Percentiles rank a stretch among this genome's conserved stretches.
These are phyloP conservation scores for Baryphthengus martii DNA, from an alignment of 2,113 vertebrate genomes.

Conservation along the genomic window DNA sequence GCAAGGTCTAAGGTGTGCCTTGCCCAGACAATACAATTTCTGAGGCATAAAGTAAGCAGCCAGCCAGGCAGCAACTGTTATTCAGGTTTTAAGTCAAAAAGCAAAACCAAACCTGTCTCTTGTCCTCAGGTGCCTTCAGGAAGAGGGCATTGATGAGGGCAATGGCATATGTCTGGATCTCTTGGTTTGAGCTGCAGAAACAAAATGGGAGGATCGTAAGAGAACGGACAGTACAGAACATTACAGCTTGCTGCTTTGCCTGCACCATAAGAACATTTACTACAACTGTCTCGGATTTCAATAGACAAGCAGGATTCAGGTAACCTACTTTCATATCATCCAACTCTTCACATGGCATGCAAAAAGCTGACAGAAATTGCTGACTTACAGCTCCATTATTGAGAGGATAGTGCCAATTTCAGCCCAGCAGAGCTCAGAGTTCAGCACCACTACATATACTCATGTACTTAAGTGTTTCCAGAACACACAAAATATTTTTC, in stretches of 20 bases:
- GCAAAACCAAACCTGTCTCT: slow-evolving; percentile 87
- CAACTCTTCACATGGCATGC: background rate
- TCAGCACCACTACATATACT: background rate
- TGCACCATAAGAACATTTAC: background rate
- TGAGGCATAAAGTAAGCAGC: background rate
- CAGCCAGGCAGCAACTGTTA: background rate
- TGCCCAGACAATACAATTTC: background rate
- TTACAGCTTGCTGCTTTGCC: background rate
- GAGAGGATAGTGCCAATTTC: background rate
- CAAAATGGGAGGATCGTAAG: background rate
- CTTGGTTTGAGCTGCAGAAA: slow-evolving; percentile 92
- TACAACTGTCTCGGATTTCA: background rate
- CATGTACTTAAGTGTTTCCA: background rate
- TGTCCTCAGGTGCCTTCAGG: slow-evolving; percentile 96
- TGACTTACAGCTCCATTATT: background rate
- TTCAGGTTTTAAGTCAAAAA: background rate
- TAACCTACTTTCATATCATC: background rate
- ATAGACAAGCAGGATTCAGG: background rate
- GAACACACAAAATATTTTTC: background rate
- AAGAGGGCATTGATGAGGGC: slow-evolving; percentile 98
- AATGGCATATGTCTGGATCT: slow-evolving; percentile 98
- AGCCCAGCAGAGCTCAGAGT: background rate
- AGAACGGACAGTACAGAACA: background rate
- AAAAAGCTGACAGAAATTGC: background rate
- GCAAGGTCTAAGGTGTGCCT: background rate